Evolutionary conservation across 2,888 invertebrate species (phyloP), one percentile per base, ranked within the genome.

Genomic region (Spodoptera littoralis): DNA sequence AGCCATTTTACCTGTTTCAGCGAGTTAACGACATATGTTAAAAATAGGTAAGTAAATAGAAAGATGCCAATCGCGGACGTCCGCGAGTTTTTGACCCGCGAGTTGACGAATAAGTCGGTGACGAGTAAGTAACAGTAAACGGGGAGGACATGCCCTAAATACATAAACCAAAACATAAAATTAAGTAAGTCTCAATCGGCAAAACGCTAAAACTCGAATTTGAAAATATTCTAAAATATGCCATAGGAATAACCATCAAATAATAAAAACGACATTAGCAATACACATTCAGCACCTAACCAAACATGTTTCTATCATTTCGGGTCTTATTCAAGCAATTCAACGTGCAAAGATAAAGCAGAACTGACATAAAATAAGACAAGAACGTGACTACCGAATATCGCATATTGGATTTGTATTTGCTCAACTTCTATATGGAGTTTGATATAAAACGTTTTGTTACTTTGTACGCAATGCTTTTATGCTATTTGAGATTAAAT

Each of bases 281-380:
- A 42, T 43, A 45, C 46, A 50, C 49, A 56, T 54, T 47, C 11
- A 65, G 47, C 52, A 62, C 41, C 56, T 59, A 51, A 11, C 46
- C 30, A 60, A 54, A 69, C 42, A 63, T 66, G 54, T 73, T 62
- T 59, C 57, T 56, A 64, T 62, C 51, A 59, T 66, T 77, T 59
- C 8, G 59, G 52, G 51, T 45, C 61, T 50, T 77, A 68, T 75
- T 77, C 60, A 65, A 77, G 64, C 55, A 52, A 68, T 63, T 46
- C 62, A 62, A 72, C 64, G 67, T 61, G 57, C 43, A 51, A 62
- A 76, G 62, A 78, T 73, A 77, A 76, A 73, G 13, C 65, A 64
- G 55, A 1, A 60, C 67, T 67, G 76, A 68, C 67, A n/a, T 73
- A 60, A 73, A 79, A 79, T 73, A 79, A 76, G 65, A 73, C 46